Percentiles rank a stretch among this genome's conserved stretches.
These are phyloP conservation scores for Drosophila affinis DNA, from an alignment of 2,888 invertebrate genomes.

Conservation along the genomic window DNA sequence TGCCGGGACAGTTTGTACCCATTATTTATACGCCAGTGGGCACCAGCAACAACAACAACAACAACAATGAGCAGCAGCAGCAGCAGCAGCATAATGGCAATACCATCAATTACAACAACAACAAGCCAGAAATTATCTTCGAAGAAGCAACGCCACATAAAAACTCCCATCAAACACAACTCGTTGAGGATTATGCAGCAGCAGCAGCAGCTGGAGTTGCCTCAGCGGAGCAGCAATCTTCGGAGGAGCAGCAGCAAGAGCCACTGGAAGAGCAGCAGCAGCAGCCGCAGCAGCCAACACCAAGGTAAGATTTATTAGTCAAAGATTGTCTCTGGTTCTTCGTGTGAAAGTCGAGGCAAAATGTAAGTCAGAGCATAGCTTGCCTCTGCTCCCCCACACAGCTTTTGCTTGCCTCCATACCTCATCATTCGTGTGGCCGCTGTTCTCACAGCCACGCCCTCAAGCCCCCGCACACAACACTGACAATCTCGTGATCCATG, in stretches of 20 bases:
- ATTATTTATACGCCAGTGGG: constrained; percentile 83
- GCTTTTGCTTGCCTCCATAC: constrained; percentile 8
- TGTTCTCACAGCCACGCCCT: constrained; percentile 43
- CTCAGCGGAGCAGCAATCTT: constrained; percentile 41
- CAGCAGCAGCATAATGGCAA: constrained; percentile 54
- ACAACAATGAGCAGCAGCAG: constrained; percentile 37
- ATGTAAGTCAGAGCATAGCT: constrained; percentile 29
- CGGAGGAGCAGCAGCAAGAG: constrained; percentile 28
- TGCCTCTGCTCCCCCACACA: constrained; percentile 6
- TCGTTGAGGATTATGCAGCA: constrained; percentile 68
- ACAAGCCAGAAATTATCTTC: constrained; percentile 62
- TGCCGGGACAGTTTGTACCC: constrained; percentile 85
- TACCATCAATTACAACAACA: constrained; percentile 69
- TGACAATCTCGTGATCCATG: constrained; percentile 14
- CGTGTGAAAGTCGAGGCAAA: constrained; percentile 3
- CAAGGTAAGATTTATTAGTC: constrained; percentile 55
- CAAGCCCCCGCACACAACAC: neutral
- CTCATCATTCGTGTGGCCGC: constrained; percentile 3
- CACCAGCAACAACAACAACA: constrained; percentile 45
- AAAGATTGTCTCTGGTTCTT: neutral
- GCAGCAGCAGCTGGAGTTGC: constrained; percentile 43
- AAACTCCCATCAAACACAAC: constrained; percentile 73
- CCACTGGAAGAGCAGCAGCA: constrained; percentile 28
- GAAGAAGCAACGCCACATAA: constrained; percentile 54
- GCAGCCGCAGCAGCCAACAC: constrained; percentile 29